Evolutionary conservation across 2,113 vertebrate genomes (phyloP).

Genomic region (Sturnus vulgaris): DNA sequence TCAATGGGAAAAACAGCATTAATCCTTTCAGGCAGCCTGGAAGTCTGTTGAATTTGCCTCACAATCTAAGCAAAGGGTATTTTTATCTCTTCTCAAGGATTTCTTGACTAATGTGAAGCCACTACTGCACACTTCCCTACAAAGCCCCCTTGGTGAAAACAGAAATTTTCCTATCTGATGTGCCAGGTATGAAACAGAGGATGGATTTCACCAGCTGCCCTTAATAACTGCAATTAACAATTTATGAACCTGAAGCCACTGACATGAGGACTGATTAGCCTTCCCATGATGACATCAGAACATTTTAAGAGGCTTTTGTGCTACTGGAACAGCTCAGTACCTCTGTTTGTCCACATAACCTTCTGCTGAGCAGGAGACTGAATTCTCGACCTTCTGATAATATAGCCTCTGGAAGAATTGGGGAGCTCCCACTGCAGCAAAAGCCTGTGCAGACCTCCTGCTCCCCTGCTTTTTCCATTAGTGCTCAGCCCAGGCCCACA

Average conservation of each 20-base stretch:
- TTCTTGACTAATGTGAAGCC: not conserved
- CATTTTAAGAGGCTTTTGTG: not conserved
- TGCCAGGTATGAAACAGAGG: not conserved
- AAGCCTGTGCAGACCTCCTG: not conserved
- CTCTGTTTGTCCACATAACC: not conserved
- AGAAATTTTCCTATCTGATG: not conserved
- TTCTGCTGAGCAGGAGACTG: not conserved
- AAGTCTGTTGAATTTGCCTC: not conserved
- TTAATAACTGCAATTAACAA: not conserved
- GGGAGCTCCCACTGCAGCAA: not conserved
- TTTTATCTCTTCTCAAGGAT: not conserved
- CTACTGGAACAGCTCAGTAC: not conserved
- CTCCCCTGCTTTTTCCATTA: not conserved
- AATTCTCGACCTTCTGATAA: not conserved
- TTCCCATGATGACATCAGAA: not conserved
- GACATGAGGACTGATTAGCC: not conserved
- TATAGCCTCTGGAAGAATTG: not conserved
- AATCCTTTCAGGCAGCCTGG: not conserved
- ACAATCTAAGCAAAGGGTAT: not conserved
- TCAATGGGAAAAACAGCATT: not conserved
- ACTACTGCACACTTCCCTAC: fast-evolving
- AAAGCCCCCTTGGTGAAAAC: not conserved
- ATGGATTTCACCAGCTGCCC: not conserved
- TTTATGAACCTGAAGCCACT: not conserved
- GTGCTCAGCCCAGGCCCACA: not conserved